A percentile compares a stretch with the other conserved stretches of the same genome.
Evolutionary conservation across 2,113 vertebrate species (phyloP).

Genomic region (Chunga burmeisteri): DNA sequence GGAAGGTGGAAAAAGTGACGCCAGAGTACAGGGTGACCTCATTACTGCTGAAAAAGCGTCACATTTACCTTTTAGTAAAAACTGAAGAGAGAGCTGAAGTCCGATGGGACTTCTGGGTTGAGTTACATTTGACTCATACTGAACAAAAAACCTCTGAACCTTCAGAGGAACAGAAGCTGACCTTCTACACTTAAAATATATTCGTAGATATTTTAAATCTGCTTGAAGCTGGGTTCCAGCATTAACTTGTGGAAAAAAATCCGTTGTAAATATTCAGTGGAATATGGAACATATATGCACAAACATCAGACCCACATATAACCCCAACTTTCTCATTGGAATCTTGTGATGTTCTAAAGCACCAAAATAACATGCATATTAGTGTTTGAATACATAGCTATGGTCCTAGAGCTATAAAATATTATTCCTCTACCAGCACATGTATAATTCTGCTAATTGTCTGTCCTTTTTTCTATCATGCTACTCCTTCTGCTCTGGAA

Average conservation of each 20-base stretch:
- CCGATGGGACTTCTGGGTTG: not conserved
- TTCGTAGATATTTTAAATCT: not conserved
- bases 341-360: not conserved
- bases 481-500: not conserved
- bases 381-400: not conserved
- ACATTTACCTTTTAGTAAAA: not conserved
- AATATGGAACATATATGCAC: not conserved
- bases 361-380: not conserved
- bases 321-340: not conserved
- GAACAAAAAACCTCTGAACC: not conserved
- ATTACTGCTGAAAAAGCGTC: not conserved
- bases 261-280: not conserved
- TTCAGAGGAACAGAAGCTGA: not conserved
- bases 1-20: not conserved
- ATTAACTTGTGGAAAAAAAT: not conserved
- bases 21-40: not conserved
- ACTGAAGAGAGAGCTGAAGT: not conserved
- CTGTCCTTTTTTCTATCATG: accelerated
- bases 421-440: not conserved
- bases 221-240: not conserved
- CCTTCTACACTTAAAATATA: not conserved
- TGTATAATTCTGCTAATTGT: not conserved
- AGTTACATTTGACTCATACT: not conserved
- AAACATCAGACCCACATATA: not conserved
- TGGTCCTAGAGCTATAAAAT: not conserved